These are phyloP conservation scores for Apis cerana DNA, from an alignment of 1,140 invertebrate species.

Conservation along the genomic window DNA sequence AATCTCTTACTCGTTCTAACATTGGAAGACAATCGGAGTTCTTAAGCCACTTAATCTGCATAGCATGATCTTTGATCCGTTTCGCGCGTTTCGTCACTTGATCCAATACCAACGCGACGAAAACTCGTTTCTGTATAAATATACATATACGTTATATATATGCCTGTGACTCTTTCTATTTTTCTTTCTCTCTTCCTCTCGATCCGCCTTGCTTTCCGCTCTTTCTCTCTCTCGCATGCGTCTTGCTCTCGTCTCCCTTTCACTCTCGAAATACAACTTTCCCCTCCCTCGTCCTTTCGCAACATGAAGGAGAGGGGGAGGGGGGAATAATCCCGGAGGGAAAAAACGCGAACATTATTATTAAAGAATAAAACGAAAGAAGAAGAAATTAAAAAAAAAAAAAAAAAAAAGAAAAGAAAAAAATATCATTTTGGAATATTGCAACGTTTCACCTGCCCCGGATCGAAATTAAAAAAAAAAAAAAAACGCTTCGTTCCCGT, in stretches of 20 bases:
- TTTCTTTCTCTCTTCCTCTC: conserved; percentile 16
- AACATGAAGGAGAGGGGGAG: neutral
- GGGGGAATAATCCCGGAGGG: neutral
- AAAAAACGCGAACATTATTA: too few species aligned
- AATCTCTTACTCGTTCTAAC: conserved; percentile 39
- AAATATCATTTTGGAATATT: conserved; percentile 72
- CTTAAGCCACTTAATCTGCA: conserved; percentile 46
- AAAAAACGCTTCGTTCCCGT: conserved; percentile 16
- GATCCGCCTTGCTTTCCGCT: neutral
- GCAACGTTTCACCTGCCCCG: conserved; percentile 74
- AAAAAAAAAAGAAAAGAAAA: conserved; percentile 21
- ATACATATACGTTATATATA: neutral
- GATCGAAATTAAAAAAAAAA: conserved; percentile 8
- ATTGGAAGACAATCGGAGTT: conserved; percentile 74
- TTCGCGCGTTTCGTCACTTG: conserved; percentile 24
- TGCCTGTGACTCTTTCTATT: neutral
- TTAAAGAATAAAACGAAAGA: conserved; percentile 22
- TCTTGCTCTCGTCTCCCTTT: conserved; percentile 47
- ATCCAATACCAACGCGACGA: neutral
- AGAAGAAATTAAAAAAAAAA: neutral
- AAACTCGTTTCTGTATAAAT: neutral
- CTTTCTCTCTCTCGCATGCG: neutral
- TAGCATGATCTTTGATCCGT: conserved; percentile 35
- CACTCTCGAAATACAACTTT: conserved; percentile 58
- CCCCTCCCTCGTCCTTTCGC: conserved; percentile 23